Evolutionary conservation across 2,797 vertebrate species (phyloP).

Genomic region (Petrocephalus sullivani): DNA sequence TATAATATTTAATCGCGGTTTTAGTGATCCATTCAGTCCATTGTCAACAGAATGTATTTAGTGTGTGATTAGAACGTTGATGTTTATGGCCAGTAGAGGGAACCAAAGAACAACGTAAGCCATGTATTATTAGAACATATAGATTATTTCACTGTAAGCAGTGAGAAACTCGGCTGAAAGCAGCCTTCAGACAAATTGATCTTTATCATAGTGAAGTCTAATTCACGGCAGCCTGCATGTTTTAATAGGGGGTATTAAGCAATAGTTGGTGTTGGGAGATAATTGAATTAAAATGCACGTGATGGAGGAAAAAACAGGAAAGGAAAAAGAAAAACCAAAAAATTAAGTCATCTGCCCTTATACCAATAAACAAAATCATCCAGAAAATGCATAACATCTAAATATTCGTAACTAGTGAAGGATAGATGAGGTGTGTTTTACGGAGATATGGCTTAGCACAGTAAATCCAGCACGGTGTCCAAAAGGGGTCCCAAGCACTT

Average conservation of each 20-base stretch:
- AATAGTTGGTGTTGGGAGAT: neutral
- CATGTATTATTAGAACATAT: neutral
- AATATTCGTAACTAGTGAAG: neutral
- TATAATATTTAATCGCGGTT: slow-evolving; percentile 5
- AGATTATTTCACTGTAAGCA: neutral
- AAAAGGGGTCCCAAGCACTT: slow-evolving; percentile 9
- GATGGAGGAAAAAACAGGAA: neutral
- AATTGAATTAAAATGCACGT: neutral
- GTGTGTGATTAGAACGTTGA: neutral
- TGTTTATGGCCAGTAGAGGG: slow-evolving; percentile 55
- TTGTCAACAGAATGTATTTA: neutral
- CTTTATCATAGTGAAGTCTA: neutral
- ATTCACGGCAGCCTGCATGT: neutral
- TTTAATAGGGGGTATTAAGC: neutral
- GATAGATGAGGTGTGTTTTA: neutral
- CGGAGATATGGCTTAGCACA: slow-evolving; percentile 6
- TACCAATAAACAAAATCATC: neutral
- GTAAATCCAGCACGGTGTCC: slow-evolving; percentile 11
- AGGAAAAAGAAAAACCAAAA: neutral
- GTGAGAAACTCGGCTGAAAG: neutral
- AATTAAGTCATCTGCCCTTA: neutral
- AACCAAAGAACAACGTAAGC: slow-evolving; percentile 50
- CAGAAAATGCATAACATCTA: neutral
- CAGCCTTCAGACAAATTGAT: neutral
- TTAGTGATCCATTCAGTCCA: neutral